Conservation (phyloP, 2,797 vertebrate species). For the Macropus fuliginosus region DNA sequence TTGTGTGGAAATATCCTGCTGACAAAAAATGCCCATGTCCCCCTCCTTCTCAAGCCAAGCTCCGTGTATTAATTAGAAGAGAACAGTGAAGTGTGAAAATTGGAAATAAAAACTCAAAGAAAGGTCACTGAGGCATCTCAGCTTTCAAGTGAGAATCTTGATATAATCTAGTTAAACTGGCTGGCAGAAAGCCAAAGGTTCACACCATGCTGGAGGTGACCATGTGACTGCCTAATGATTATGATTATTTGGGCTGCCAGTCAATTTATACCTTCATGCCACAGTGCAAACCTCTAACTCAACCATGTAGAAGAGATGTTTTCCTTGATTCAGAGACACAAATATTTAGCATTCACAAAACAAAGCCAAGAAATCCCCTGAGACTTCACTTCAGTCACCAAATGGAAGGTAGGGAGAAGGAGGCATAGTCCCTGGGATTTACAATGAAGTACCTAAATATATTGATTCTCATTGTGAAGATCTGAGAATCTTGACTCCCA, state of each 20-base stretch:
- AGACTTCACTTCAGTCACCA: constrained; percentile 25
- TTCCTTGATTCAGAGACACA: neutral
- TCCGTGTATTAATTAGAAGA: constrained; percentile 26
- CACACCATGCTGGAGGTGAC: neutral
- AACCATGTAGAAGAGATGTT: neutral
- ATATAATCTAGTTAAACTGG: neutral
- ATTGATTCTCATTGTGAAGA: constrained; percentile 58
- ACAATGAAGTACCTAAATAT: constrained; percentile 42
- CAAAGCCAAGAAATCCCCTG: neutral
- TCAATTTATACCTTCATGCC: no score
- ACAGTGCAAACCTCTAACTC: neutral
- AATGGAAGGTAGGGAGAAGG: neutral
- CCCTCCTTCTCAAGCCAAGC: neutral
- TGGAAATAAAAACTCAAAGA: constrained; percentile 44
- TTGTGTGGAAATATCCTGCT: neutral
- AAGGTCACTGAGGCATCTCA: neutral
- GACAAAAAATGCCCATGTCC: neutral
- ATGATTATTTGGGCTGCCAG: neutral
- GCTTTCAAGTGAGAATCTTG: constrained; percentile 26
- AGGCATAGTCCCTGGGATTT: constrained; percentile 31
- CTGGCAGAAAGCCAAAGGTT: neutral
- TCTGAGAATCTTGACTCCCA: neutral
- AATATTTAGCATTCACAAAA: constrained; percentile 2
- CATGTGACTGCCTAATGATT: neutral
- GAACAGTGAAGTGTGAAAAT: constrained; percentile 1